phyloP scores from a whole-genome alignment of 2,797 vertebrate species.

The Tiaroga cobitis region DNA sequence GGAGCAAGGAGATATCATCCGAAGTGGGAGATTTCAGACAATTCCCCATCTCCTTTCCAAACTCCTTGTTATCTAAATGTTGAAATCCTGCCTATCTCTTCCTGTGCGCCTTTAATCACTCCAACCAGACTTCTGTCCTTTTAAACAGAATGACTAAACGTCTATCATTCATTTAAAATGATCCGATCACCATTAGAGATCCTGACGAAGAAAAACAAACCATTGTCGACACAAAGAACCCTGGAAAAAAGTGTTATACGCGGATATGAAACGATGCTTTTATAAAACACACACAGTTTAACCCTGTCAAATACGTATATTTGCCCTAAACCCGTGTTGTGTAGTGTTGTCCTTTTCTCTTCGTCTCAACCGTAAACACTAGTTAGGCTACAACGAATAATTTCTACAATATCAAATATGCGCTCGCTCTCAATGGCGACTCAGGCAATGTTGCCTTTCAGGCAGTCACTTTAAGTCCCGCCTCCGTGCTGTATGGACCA shows the following conservation, averaged over 20 bases:
- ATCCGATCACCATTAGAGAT: constrained; percentile 62
- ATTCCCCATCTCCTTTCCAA: constrained; percentile 90
- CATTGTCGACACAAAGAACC: constrained; percentile 75
- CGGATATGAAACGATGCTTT: neutral
- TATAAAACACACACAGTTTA: neutral
- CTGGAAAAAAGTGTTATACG: constrained; percentile 33
- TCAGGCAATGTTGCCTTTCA: constrained; percentile 59
- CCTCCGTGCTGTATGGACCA: constrained; percentile 59
- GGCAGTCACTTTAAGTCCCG: constrained; percentile 66
- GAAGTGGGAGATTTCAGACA: constrained; percentile 96
- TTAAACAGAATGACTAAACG: constrained; percentile 6
- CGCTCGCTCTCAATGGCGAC: constrained; percentile 54
- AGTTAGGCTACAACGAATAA: constrained; percentile 61
- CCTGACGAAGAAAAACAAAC: constrained; percentile 76
- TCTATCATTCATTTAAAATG: constrained; percentile 20
- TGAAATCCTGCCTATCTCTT: constrained; percentile 49
- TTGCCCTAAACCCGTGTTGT: neutral
- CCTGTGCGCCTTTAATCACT: neutral
- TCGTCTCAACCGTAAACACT: constrained; percentile 10
- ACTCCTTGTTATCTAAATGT: constrained; percentile 55
- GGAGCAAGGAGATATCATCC: constrained; percentile 96
- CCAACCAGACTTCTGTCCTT: constrained; percentile 10
- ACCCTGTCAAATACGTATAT: neutral
- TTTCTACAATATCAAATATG: constrained; percentile 53
- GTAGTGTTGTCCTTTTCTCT: neutral